phyloP scores from a whole-genome alignment of 2,113 vertebrate species.

The Globicephala melas region DNA sequence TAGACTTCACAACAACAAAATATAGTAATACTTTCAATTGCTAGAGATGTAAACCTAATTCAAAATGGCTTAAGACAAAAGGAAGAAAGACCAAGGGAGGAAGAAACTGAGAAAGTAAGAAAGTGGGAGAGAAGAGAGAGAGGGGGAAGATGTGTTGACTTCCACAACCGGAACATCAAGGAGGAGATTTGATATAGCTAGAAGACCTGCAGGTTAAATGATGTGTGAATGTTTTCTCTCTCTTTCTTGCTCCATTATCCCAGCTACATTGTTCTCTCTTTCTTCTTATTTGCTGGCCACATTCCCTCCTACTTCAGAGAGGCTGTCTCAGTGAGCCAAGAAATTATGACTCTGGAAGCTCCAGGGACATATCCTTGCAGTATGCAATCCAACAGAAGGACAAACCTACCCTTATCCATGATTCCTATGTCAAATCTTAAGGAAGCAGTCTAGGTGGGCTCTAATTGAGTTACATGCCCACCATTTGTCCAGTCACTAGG shows the following conservation, averaged over 20 bases:
- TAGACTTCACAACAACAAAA: not conserved
- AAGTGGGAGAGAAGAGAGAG: too few relatives aligned
- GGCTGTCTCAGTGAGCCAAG: not conserved
- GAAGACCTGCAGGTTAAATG: fast-evolving
- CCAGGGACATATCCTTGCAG: not conserved
- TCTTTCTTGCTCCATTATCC: not conserved
- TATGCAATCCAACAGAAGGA: not conserved
- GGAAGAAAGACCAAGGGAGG: not conserved
- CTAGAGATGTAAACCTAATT: not conserved
- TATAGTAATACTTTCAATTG: not conserved
- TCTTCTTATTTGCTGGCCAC: not conserved
- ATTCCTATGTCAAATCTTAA: not conserved
- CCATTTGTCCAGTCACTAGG: not conserved
- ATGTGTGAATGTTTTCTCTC: not conserved
- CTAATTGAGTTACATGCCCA: too few relatives aligned
- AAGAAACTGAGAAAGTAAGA: fast-evolving
- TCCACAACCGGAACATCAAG: too few relatives aligned
- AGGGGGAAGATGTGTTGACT: fast-evolving
- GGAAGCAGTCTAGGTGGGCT: not conserved
- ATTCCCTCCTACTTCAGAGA: too few relatives aligned
- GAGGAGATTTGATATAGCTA: not conserved
- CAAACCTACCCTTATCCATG: not conserved
- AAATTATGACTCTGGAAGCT: not conserved
- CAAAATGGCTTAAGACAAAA: not conserved
- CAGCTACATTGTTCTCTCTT: not conserved